These are phyloP conservation scores for Diploptera punctata DNA, from an alignment of 2,888 invertebrate genomes.

Conservation along the genomic window DNA sequence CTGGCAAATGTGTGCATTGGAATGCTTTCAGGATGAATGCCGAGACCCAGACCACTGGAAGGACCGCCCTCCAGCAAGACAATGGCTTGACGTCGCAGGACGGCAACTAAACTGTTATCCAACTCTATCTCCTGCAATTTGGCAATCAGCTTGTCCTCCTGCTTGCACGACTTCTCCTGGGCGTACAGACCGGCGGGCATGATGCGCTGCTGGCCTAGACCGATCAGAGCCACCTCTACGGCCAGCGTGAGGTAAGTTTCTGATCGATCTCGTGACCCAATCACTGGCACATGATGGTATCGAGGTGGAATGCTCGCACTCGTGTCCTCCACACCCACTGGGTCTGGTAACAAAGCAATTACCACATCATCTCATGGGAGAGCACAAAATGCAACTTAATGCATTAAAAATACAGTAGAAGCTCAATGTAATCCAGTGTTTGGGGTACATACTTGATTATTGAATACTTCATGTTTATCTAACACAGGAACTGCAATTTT, in stretches of 20 bases:
- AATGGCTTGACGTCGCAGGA: slow-evolving; percentile 70
- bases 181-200: slow-evolving; percentile 81
- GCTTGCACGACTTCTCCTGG: slow-evolving; percentile 72
- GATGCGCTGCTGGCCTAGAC: slow-evolving; percentile 79
- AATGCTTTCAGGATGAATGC: slow-evolving; percentile 80
- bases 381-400: too few species aligned
- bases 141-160: slow-evolving; percentile 79
- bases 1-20: slow-evolving; percentile 87
- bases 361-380: too few species aligned
- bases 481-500: too few species aligned
- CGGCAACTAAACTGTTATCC: slow-evolving; percentile 72
- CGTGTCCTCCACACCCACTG: slow-evolving; percentile 59
- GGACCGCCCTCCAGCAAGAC: slow-evolving; percentile 79
- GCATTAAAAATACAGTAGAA: too few species aligned
- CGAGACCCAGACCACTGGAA: slow-evolving; percentile 74
- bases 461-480: too few species aligned
- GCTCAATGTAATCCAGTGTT: too few species aligned
- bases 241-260: slow-evolving; percentile 79
- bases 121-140: slow-evolving; percentile 79
- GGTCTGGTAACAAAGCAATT: slow-evolving; percentile 58
- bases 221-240: slow-evolving; percentile 78
- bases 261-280: slow-evolving; percentile 73
- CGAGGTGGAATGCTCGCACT: slow-evolving; percentile 59
- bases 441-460: too few species aligned
- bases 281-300: slow-evolving; percentile 78